Conservation (phyloP, 2,888 invertebrate genomes). For the Drosophila robusta region DNA sequence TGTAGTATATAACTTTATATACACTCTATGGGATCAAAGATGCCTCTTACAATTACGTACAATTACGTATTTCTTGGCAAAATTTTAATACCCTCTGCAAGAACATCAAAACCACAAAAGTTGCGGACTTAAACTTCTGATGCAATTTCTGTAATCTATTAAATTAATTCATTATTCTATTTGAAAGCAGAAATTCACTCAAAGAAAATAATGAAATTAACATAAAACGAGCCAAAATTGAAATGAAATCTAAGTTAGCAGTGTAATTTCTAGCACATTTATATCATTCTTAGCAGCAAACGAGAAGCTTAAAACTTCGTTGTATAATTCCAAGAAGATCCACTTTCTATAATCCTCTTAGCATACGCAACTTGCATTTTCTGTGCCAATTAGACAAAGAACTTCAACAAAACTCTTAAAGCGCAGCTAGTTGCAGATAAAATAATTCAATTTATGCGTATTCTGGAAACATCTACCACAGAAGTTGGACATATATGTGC, state of each 20-base stretch:
- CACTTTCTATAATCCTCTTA: constrained; percentile 5
- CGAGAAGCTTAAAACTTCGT: neutral
- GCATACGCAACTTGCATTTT: constrained; percentile 3
- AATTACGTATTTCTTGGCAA: neutral
- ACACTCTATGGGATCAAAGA: too few species aligned
- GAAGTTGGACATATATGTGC: constrained; percentile 1
- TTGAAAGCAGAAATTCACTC: neutral
- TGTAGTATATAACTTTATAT: too few species aligned
- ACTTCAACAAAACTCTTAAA: neutral
- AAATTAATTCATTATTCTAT: neutral
- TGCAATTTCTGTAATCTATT: too few species aligned
- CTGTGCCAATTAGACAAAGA: constrained; percentile 9
- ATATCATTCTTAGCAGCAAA: neutral
- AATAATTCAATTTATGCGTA: constrained; percentile 26
- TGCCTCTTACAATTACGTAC: neutral
- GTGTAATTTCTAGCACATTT: neutral
- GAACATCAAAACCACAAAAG: too few species aligned
- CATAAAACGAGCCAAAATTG: neutral
- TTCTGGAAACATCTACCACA: neutral
- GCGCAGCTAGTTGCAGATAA: neutral
- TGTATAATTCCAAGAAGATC: neutral
- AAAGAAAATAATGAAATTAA: neutral
- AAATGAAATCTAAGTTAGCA: neutral
- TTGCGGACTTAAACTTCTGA: too few species aligned
- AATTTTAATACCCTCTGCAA: neutral